A percentile compares a stretch with the other conserved stretches of the same genome.
Conservation (phyloP, 2,797 vertebrate species). For the Urosaurus nigricauda region DNA sequence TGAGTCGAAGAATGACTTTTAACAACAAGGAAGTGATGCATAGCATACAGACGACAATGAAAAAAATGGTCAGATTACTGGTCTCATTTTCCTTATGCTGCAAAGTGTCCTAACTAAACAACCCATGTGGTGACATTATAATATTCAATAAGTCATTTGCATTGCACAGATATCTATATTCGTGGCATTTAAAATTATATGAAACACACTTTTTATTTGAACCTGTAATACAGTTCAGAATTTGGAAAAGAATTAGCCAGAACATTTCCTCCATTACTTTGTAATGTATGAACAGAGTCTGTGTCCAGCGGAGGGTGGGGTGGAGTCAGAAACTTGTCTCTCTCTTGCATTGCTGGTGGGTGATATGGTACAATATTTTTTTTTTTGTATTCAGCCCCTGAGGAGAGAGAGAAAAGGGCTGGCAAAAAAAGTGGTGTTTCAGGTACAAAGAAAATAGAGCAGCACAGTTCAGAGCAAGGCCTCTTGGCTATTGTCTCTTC, state of each 20-base stretch:
- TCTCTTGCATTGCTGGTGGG: not conserved
- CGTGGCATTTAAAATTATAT: too few relatives aligned
- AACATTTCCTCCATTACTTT: not conserved
- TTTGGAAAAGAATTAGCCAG: not conserved
- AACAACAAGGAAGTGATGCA: too few relatives aligned
- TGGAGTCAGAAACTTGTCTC: not conserved
- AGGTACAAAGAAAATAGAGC: not conserved
- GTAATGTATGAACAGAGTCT: not conserved
- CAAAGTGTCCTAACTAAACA: too few relatives aligned
- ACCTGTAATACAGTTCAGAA: not conserved
- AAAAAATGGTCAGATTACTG: too few relatives aligned
- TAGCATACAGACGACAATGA: too few relatives aligned
- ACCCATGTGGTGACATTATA: too few relatives aligned
- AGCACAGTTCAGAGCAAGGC: not conserved
- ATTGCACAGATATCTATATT: too few relatives aligned
- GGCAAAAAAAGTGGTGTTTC: not conserved
- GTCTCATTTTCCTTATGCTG: too few relatives aligned
- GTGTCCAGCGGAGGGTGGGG: not conserved
- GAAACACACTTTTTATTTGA: too few relatives aligned
- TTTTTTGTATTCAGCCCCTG: not conserved
- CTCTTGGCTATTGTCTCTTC: not conserved
- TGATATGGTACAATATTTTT: not conserved
- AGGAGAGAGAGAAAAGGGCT: not conserved
- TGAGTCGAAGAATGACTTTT: too few relatives aligned
- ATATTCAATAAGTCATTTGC: too few relatives aligned